These are phyloP conservation scores for Heliconius hermathena DNA, from an alignment of 1,140 invertebrate genomes.

Conservation along the genomic window DNA sequence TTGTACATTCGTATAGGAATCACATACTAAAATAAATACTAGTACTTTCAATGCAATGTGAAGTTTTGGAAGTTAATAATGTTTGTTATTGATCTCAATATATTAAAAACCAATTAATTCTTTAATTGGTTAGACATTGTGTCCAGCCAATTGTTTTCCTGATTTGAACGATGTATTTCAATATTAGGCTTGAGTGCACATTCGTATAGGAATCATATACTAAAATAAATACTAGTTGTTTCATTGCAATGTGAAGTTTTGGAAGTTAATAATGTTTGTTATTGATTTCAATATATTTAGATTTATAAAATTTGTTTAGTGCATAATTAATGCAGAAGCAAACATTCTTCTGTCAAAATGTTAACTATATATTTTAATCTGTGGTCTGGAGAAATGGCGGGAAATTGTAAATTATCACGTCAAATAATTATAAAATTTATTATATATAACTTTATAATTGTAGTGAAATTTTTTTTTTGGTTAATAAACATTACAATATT, in stretches of 20 bases:
- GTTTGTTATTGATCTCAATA: not conserved
- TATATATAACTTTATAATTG: not conserved
- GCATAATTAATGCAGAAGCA: no score
- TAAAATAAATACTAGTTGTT: not conserved
- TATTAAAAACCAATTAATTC: not conserved
- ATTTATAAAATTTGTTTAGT: not conserved
- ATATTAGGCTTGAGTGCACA: conserved; percentile 5
- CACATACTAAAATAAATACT: not conserved
- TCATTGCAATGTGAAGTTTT: not conserved
- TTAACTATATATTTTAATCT: not conserved
- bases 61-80: not conserved
- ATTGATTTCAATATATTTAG: not conserved
- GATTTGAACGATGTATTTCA: conserved; percentile 7
- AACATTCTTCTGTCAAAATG: no score
- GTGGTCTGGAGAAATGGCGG: not conserved
- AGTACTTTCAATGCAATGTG: not conserved
- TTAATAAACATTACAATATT: no score
- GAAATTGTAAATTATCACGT: not conserved
- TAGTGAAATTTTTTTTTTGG: no score
- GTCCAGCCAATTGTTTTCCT: not conserved
- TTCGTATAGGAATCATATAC: not conserved
- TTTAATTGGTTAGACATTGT: conserved; percentile 11
- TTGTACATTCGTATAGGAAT: not conserved
- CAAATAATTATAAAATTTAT: not conserved
- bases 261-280: not conserved